Evolutionary conservation across 23 tunicate species (phyloP), one percentile per base, ranked within the genome.

Genomic region (Ciona savignyi): DNA sequence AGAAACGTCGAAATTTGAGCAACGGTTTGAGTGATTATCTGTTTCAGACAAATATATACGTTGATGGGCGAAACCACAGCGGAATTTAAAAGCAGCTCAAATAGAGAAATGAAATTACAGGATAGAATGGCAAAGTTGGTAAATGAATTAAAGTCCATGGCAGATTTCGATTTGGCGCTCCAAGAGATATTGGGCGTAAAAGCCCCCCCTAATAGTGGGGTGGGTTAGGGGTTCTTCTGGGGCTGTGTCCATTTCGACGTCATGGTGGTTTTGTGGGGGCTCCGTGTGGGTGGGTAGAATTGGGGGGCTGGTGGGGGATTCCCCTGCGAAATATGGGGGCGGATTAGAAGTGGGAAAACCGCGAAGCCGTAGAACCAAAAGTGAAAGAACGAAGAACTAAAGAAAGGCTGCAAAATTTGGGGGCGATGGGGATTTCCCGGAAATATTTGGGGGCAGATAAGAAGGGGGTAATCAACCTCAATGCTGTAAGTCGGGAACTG

Each of bases 161-260:
- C n/a, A 74, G 75, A 82, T 74, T 23, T 60, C 23, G 70, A 82
- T 74, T 49, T 82, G 80, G 3, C 87, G 32, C 28, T 82, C 87
- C n/a, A 82, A 15, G 27, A 82, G 70, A 34, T 82, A 82, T 33
- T 82, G 80, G 15, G 80, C 60, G 33, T 82, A 82, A 56, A 82
- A 82, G 34, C 80, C 67, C 0, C 75, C 87, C 2, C 65, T 30
- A n/a, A n/a, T n/a, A n/a, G n/a, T 49, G 56, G 15, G 15, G 61
- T 49, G 20, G 61, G 61, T 15, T 49, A 49, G 61, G 22, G 28
- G 28, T n/a, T 23, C 26, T 20, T n/a, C 67, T 9, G 24, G 28
- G 22, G 67, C 28, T 63, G 67, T 25, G 22, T 63, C 67, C 26
- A 25, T 63, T 63, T 63, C 28, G 15, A 63, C 6, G 67, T 23